phyloP scores from a whole-genome alignment of 2,888 invertebrate genomes.

The Rotaria sp. region DNA sequence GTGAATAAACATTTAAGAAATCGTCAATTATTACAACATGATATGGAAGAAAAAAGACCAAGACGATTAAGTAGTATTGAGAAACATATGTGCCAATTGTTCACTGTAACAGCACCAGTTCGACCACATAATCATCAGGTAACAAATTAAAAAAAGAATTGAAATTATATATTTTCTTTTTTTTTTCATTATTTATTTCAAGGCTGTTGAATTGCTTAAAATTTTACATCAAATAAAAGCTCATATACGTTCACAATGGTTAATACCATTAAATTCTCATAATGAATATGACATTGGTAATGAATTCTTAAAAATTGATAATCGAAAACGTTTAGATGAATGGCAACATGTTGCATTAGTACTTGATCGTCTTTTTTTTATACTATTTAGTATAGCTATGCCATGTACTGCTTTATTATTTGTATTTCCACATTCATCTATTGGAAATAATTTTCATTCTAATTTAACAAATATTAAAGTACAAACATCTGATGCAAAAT shows the following conservation, averaged over 20 bases:
- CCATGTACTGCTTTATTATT: constrained; percentile 20
- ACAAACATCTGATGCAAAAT: not conserved
- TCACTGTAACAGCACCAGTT: not conserved
- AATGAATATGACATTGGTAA: not conserved
- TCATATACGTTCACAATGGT: not conserved
- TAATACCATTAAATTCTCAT: not conserved
- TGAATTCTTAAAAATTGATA: not conserved
- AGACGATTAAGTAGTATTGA: not conserved
- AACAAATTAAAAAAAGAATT: not conserved
- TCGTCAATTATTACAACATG: not conserved
- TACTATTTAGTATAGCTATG: constrained; percentile 9
- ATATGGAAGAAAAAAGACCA: not conserved
- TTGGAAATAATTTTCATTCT: not conserved
- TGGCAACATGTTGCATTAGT: constrained; percentile 27
- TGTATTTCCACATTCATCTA: not conserved
- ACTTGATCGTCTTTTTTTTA: not conserved
- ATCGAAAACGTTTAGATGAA: constrained; percentile 23
- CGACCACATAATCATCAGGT: not conserved
- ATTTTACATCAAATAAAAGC: not conserved
- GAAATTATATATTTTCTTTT: too few relatives aligned
- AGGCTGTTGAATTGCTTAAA: not conserved
- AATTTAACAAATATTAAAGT: not conserved
- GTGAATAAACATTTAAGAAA: not conserved
- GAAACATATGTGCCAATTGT: not conserved
- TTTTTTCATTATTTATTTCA: too few relatives aligned